Base-by-base conservation (phyloP, 1,140 invertebrate species). In the Semibalanus balanoides region DNA sequence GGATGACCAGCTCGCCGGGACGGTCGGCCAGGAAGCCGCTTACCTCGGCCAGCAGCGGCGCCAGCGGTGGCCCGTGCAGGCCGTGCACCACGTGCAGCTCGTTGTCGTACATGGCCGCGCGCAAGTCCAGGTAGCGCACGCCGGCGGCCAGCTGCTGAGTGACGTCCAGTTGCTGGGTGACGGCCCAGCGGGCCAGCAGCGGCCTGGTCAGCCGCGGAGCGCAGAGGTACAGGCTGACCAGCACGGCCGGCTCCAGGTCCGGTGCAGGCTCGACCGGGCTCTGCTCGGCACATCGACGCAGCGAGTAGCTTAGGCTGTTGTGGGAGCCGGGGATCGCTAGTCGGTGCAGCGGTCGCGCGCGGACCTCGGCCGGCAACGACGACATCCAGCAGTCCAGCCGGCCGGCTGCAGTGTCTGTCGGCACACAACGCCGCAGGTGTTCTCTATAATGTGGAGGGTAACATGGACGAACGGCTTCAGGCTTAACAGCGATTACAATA, bases 41-140 rank as follows among this genome's bases (percentile, higher is more conserved):
- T n/a, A 72, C 29, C 25, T 72, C 70, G 28, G 29, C 70, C 0
- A 72, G 70, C n/a, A 72, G 29, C 70, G n/a, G 70, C 28, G n/a
- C n/a, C 70, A 72, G 70, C n/a, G 70, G n/a, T 19, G 70, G 70
- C 29, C 70, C 70, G n/a, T 29, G n/a, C 70, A 72, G 29, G 11
- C 28, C 70, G 70, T 72, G 70, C 29, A 72, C 70, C 70, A 72
- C 70, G 70, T 72, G 70, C 70, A 72, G 70, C 29, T 28, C n/a
- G 70, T n/a, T n/a, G 70, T n/a, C 22, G 29, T 64, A 19, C 51
- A 64, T 7, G 7, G 51, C 51, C 7, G 14, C 51, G n/a, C 70
- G 70, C 70, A 72, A 17, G 70, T 72, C 70, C n/a, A 72, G 29
- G 29, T 72, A 72, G 0, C 70, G n/a, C 70, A 72, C 29, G 28